Base-by-base conservation (phyloP, 2,888 invertebrate genomes). In the Pseudeuparius sepicola region DNA sequence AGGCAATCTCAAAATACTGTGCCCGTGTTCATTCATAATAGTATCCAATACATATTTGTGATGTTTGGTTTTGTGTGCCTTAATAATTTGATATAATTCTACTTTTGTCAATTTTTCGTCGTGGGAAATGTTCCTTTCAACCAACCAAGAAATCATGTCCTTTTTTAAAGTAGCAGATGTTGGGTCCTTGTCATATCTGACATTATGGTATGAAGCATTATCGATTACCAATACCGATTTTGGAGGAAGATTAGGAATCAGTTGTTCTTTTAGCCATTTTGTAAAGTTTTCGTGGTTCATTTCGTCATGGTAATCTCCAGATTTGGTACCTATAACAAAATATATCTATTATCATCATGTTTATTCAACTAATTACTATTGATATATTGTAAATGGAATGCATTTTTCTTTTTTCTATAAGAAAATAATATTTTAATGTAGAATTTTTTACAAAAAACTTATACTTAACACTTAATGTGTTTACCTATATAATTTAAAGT, bases 141-240 rank as follows among this genome's bases (percentile, higher is more conserved):
- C 11, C 6, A 47, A 15, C 44, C 43, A 46, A 13, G 33, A 31
- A 13, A 37, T 34, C 40, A 46, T 46, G n/a, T 43, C 42, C 11
- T 36, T 23, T 34, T 45, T 46, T 15, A 20, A 24, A 9, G 39
- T 26, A 9, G 34, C 33, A 11, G 34, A 27, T 3, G 33, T 38
- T n/a, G 37, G 37, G 12, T 31, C 32, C 32, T 41, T 37, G 18
- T 41, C 23, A 30, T 40, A 10, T 20, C 37, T 26, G 2, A 37
- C 36, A 23, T 44, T 46, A 31, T 46, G 46, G 27, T 47, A 47
- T 6, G 39, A 10, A 6, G 48, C 44, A 38, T 48, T 47, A 31
- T 47, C 46, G 13, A 44, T 24, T 20, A 48, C 39, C 3, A 49
- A 20, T 3, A 45, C 41, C 4, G 42, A 39, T 10, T 27, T 34